Conservation (phyloP, 1,140 invertebrate species). For the Drosophila sproati region DNA sequence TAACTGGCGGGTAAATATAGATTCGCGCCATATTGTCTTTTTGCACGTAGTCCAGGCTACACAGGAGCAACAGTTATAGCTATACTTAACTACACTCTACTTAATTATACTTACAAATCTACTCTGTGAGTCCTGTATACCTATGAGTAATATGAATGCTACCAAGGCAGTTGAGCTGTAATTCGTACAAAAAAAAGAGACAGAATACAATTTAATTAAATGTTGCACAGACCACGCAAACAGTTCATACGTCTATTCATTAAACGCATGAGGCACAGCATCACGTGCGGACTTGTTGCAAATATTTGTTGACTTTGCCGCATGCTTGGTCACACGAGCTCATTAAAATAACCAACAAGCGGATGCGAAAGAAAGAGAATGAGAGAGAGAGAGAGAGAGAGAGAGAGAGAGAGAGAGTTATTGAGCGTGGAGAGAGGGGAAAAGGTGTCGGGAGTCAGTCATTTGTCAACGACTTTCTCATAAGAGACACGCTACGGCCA, state of each 20-base stretch:
- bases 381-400: not conserved
- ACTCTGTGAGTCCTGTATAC: slow-evolving; percentile 68
- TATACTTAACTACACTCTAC: not conserved
- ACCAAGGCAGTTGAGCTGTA: slow-evolving; percentile 84
- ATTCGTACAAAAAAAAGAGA: slow-evolving; percentile 21
- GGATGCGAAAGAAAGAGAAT: slow-evolving; percentile 1
- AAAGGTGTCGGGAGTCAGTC: slow-evolving; percentile 26
- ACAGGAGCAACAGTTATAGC: not conserved
- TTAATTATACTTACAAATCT: slow-evolving; percentile 78
- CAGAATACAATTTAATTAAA: slow-evolving; percentile 49
- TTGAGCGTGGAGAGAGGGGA: not conserved
- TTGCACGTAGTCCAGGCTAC: slow-evolving; percentile 87
- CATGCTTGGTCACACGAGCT: slow-evolving; percentile 63
- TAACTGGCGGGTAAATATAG: slow-evolving; percentile 89
- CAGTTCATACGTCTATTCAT: slow-evolving; percentile 48
- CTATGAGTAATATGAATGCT: slow-evolving; percentile 75
- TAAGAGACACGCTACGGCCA: slow-evolving; percentile 51
- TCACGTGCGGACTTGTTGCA: slow-evolving; percentile 79
- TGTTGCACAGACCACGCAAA: slow-evolving; percentile 9
- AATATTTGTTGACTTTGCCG: slow-evolving; percentile 69
- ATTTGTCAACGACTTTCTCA: slow-evolving; percentile 66
- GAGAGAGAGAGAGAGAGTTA: not conserved
- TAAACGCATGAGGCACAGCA: slow-evolving; percentile 45
- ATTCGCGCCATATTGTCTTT: slow-evolving; percentile 89
- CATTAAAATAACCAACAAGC: slow-evolving; percentile 49